Conservation (phyloP, 30 jellyfish, hydroid and myxozoan species). For the Clytia hemisphaerica region DNA sequence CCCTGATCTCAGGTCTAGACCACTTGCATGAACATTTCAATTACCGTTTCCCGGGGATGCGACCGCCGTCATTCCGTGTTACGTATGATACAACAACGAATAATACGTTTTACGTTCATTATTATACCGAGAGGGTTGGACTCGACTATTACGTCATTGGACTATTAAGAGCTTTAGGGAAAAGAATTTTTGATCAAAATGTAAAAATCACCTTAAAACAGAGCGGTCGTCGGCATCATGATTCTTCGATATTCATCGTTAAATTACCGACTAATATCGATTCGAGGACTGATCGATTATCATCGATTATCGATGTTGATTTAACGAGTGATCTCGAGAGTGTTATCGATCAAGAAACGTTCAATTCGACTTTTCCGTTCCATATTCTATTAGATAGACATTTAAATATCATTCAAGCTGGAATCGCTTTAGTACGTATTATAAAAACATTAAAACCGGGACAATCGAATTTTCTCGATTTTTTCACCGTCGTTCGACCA, state of each 20-base stretch:
- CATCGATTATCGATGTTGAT: neutral
- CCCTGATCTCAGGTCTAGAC: constrained; percentile 49
- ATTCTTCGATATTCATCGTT: neutral
- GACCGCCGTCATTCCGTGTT: constrained; percentile 60
- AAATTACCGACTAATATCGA: no score
- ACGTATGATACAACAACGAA: constrained; percentile 19
- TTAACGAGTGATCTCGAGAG: constrained; percentile 35
- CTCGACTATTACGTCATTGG: constrained; percentile 50
- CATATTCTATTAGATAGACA: constrained; percentile 64
- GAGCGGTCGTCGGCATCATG: constrained; percentile 3
- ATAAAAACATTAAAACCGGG: constrained; percentile 60
- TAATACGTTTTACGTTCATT: constrained; percentile 36
- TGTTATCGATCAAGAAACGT: constrained; percentile 53
- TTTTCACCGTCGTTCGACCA: constrained; percentile 54
- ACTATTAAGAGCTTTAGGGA: constrained; percentile 41
- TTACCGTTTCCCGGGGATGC: constrained; percentile 63
- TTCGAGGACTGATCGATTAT: no score
- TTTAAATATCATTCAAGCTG: constrained; percentile 65
- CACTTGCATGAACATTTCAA: constrained; percentile 58
- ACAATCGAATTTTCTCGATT: constrained; percentile 40
- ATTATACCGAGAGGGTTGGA: constrained; percentile 51
- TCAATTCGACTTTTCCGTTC: constrained; percentile 66
- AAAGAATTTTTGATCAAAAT: constrained; percentile 27
- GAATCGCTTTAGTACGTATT: constrained; percentile 51
- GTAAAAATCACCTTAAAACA: constrained; percentile 27